Base-by-base conservation (phyloP, 2,797 vertebrate species). In the Synaphobranchus kaupii region DNA sequence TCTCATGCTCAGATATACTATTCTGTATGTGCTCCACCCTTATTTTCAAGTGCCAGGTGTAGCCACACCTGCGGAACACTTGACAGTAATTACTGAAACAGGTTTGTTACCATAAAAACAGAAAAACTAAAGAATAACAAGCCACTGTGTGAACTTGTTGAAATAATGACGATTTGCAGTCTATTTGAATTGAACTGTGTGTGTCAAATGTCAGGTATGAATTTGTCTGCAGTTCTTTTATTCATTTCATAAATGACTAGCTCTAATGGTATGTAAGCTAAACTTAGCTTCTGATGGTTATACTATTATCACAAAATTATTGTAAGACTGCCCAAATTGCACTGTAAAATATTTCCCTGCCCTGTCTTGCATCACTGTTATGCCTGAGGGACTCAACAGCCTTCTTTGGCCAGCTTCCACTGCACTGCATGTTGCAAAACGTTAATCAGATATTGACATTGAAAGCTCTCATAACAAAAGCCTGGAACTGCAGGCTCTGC, bases 231-330 rank as follows among this genome's bases (percentile, higher is more conserved):
- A 89, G 86, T 44, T 91, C 80, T 91, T 92, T 91, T 90, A 89
- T 85, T 81, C 76, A 89, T 89, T 94, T 92, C 94, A 93, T 92
- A 95, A 94, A 94, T 68, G 63, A 44, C 39, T 50, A 25, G 28
- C 25, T 68, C 60, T 71, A 50, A 84, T 83, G 82, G 31, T 50
- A 85, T 12, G 22, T 12, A 50, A 71, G 84, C 12, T 28, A 58
- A 31, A 39, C 48, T 58, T 28, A 25, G 54, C 66, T 10, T 25
- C 8, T 34, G 4, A 66, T 8, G 12, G 47, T n/a, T 63, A 39
- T 34, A 4, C 25, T 25, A 63, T 47, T 47, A 63, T 4, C 58
- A 39, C 34, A 34, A 2, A 31, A 84, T 22, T 22, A 63, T 25
- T 25, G 20, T 25, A 9, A 63, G 3, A 10, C 39, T 39, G 66